Conservation (phyloP, 92 coral and sea anemone genomes). For the Palythoa caribaeorum region DNA sequence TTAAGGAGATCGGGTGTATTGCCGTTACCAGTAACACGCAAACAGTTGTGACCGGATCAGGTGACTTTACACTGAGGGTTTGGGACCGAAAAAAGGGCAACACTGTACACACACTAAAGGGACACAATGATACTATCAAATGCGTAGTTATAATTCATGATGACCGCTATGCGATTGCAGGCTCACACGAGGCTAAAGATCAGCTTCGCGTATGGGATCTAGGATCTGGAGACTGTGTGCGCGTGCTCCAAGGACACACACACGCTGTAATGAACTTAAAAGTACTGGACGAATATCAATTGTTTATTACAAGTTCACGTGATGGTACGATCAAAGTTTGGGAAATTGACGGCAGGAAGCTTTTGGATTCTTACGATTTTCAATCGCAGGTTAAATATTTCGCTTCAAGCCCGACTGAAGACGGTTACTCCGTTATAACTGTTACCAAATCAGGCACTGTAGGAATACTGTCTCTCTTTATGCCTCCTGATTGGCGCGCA, state of each 20-base stretch:
- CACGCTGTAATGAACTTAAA: constrained; percentile 83
- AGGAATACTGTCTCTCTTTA: constrained; percentile 63
- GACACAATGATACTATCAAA: constrained; percentile 75
- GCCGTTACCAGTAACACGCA: constrained; percentile 66
- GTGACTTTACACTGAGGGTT: constrained; percentile 70
- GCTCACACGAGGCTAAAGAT: constrained; percentile 83
- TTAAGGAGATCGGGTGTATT: constrained; percentile 69
- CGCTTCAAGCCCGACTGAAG: constrained; percentile 53
- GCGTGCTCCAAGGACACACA: constrained; percentile 70
- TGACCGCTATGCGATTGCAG: constrained; percentile 76
- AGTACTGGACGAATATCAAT: constrained; percentile 50
- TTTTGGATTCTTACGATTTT: constrained; percentile 79
- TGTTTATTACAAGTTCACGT: constrained; percentile 83
- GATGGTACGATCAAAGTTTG: constrained; percentile 88
- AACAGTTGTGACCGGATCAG: constrained; percentile 79
- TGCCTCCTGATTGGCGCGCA: constrained; percentile 24
- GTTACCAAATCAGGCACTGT: constrained; percentile 92
- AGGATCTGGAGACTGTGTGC: constrained; percentile 64
- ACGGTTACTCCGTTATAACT: constrained; percentile 65
- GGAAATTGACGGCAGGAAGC: constrained; percentile 62
- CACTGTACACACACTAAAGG: constrained; percentile 61
- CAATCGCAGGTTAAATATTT: constrained; percentile 88
- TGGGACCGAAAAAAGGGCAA: constrained; percentile 65
- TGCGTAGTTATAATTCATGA: constrained; percentile 74
- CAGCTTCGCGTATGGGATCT: constrained; percentile 88